Base-by-base conservation (phyloP, 1,140 invertebrate species). In the Eciton burchellii region DNA sequence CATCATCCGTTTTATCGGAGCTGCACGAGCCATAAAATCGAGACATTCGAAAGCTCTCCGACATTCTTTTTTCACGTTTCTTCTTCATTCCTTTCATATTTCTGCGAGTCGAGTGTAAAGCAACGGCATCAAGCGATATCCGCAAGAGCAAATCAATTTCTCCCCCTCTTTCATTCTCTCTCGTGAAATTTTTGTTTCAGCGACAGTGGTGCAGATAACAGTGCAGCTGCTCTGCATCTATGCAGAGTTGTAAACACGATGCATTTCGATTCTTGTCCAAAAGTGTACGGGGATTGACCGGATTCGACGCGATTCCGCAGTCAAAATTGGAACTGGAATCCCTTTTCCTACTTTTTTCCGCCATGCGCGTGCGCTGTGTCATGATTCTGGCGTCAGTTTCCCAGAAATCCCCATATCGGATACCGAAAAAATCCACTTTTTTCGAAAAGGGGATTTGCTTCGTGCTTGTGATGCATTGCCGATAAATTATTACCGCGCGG, bases 251-350 rank as follows among this genome's bases (percentile, higher is more conserved):
- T 52, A 65, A 65, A 6, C 43, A 11, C 60, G 29, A 65, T 45
- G 49, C 59, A 19, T 76, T 76, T 65, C 47, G 47, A 65, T 65
- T 52, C 45, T 76, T 76, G 47, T 76, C 21, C 52, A 65, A 76
- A 76, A 76, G 63, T 26, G 19, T 52, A 45, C 29, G 21, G 14
- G 19, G 19, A 65, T 76, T 76, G 73, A 76, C 65, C 65, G 47
- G 45, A 76, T 65, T 65, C 65, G 73, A 76, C 65, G 52, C 45
- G 60, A 76, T 65, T 76, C 65, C 45, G 45, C 59, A 76, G 24
- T 76, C 43, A 63, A 63, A 76, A 76, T 76, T 76, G 72, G 72
- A 63, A 63, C 19, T 47, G 72, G 1, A 62, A 49, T 14, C 24
- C 35, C 43, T 62, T 62, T 49, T 63, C 6, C 2, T 35, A 3